Conservation (phyloP, 2,113 vertebrate genomes). For the Vidua chalybeata region DNA sequence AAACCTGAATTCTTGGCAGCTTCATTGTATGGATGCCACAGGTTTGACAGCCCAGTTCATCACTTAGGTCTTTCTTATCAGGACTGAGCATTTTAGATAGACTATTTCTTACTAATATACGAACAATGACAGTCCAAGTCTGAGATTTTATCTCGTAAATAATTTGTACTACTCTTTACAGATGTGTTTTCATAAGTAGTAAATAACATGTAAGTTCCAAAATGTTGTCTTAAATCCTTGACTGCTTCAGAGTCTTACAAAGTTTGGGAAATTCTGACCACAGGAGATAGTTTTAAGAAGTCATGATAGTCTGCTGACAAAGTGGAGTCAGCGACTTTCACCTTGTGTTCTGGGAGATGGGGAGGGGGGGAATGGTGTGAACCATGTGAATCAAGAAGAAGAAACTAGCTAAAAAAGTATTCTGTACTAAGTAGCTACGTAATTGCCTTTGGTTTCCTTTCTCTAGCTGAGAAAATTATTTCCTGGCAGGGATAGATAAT, state of each 20-base stretch:
- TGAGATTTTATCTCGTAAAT: not conserved
- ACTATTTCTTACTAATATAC: not conserved
- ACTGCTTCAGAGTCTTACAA: not conserved
- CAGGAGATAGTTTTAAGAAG: not conserved
- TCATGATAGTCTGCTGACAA: not conserved
- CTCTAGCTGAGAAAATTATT: not conserved
- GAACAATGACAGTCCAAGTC: not conserved
- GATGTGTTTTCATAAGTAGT: not conserved
- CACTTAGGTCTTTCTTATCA: not conserved
- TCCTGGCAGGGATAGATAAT: not conserved
- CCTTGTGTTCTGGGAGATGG: not conserved
- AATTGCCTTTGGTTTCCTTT: not conserved
- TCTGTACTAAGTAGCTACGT: not conserved
- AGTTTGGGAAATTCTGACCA: not conserved
- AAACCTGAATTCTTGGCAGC: not conserved
- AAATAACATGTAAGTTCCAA: not conserved
- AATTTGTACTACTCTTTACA: not conserved
- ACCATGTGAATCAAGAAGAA: not conserved
- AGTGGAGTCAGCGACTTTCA: not conserved
- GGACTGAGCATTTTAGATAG: not conserved
- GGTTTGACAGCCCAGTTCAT: not conserved
- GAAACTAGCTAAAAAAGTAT: not conserved
- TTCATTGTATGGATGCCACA: not conserved
- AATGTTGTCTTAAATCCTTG: not conserved
- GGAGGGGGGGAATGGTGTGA: accelerated